Base-by-base conservation (phyloP, 2,888 invertebrate species). In the Pachymerium ferrugineum region DNA sequence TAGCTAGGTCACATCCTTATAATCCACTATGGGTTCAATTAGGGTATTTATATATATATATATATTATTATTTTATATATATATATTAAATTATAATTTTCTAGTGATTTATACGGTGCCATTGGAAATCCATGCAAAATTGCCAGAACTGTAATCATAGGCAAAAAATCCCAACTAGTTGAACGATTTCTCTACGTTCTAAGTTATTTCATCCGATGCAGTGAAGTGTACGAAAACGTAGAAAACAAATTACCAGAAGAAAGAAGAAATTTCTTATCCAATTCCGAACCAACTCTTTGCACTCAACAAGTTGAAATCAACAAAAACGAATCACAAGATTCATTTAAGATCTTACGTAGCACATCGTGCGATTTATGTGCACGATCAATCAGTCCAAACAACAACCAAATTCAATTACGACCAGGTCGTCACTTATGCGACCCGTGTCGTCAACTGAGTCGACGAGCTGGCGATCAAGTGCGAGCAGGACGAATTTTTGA, bases 21-120 rank as follows among this genome's bases (percentile, higher is more conserved):
- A 95, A 94, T 83, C 93, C 93, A 0, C 83, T 94, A 0, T 94
- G 94, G 94, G 92, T 92, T 0, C 95, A 96, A 80, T 85, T 95
- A 76, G 88, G 89, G 83, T 85, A 81, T 79, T 81, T 80, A 33
- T n/a, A 10, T 38, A 10, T 8, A 4, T 38, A n/a, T 71, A 16
- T 71, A 35, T 62, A 77, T 76, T 77, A 76, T 77, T 8, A 5
- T 71, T 71, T 38, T 71, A 19, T 35, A 70, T 16, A 12, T 12
- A 14, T 35, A 10, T 35, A 14, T 54, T n/a, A 19, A 12, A 8
- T 12, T 54, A 12, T 54, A n/a, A n/a, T 12, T 73, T 80, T 80
- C 30, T 78, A 84, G 84, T 33, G 94, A 95, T 81, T 84, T 95
- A 29, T 91, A 90, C 80, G 95, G 93, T n/a, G 90, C 90, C 72